Conservation (phyloP, 2,797 vertebrate species). For the Pagetopsis macropterus region DNA sequence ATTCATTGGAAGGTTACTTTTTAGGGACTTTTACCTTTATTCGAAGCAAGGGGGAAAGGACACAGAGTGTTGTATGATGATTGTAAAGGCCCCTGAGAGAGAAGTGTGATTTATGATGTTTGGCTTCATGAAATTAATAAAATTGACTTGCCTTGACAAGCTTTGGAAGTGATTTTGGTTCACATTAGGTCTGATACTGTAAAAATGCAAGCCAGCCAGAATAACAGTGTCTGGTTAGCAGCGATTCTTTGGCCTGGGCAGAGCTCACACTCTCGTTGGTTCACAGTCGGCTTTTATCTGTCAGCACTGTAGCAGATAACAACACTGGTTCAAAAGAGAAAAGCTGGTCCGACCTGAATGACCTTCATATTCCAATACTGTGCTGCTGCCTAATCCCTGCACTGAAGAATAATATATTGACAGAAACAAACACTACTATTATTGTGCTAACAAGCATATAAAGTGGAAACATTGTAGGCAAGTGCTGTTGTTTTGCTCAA, state of each 20-base stretch:
- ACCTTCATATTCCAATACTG: slow-evolving; percentile 65
- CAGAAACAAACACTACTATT: slow-evolving; percentile 27
- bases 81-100: no score
- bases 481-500: neutral
- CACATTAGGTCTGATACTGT: slow-evolving; percentile 40
- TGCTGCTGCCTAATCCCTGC: slow-evolving; percentile 34
- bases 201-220: slow-evolving; percentile 49
- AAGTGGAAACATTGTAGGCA: slow-evolving; percentile 16
- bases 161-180: slow-evolving; percentile 50
- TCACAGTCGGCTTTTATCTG: slow-evolving; percentile 61
- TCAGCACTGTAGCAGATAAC: slow-evolving; percentile 62
- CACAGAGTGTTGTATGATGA: no score
- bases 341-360: slow-evolving; percentile 61
- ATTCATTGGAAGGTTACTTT: no score
- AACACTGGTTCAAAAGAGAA: slow-evolving; percentile 60
- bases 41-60: no score
- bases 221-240: slow-evolving; percentile 38
- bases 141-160: neutral
- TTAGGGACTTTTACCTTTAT: no score
- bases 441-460: slow-evolving; percentile 4
- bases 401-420: slow-evolving; percentile 44
- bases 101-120: no score
- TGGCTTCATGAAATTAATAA: no score
- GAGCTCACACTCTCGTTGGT: slow-evolving; percentile 40
- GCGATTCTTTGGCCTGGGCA: slow-evolving; percentile 35